These are phyloP conservation scores for Exocentrus adspersus DNA, from an alignment of 2,888 invertebrate species.

Conservation along the genomic window DNA sequence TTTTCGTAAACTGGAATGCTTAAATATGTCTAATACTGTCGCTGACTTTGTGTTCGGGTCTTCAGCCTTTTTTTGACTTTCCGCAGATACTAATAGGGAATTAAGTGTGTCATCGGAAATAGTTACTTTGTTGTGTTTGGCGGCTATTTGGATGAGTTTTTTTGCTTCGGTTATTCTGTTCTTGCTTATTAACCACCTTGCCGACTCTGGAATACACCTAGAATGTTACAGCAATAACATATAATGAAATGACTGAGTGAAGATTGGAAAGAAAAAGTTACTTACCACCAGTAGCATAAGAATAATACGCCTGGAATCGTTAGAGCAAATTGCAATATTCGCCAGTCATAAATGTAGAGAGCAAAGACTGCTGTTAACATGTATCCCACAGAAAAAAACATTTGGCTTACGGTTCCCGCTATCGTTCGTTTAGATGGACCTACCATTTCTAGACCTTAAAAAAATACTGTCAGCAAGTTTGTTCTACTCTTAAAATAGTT, in stretches of 20 bases:
- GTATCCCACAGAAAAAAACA: slow-evolving; percentile 79
- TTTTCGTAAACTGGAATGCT: slow-evolving; percentile 72
- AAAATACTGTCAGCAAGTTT: slow-evolving; percentile 33
- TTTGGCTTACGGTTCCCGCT: slow-evolving; percentile 78
- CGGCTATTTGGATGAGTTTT: slow-evolving; percentile 70
- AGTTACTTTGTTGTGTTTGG: slow-evolving; percentile 72
- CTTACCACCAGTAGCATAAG: slow-evolving; percentile 75
- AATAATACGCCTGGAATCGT: slow-evolving; percentile 76
- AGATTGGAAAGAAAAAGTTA: slow-evolving; percentile 37
- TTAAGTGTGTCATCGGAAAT: slow-evolving; percentile 68
- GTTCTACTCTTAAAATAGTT: no score
- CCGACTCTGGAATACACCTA: slow-evolving; percentile 77
- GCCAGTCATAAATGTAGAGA: slow-evolving; percentile 75
- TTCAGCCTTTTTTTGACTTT: slow-evolving; percentile 51
- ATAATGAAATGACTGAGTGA: no score
- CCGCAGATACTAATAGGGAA: slow-evolving; percentile 64
- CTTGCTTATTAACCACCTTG: slow-evolving; percentile 76
- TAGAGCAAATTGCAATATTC: slow-evolving; percentile 74
- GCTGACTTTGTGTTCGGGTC: slow-evolving; percentile 35
- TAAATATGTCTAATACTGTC: slow-evolving; percentile 66
- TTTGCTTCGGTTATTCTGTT: slow-evolving; percentile 72
- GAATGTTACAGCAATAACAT: slow-evolving; percentile 20
- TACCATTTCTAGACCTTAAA: slow-evolving; percentile 74
- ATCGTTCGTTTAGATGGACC: slow-evolving; percentile 74
- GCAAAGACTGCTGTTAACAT: slow-evolving; percentile 75